Evolutionary conservation across 2,888 invertebrate genomes (phyloP).

Genomic region (Aplocera efformata): DNA sequence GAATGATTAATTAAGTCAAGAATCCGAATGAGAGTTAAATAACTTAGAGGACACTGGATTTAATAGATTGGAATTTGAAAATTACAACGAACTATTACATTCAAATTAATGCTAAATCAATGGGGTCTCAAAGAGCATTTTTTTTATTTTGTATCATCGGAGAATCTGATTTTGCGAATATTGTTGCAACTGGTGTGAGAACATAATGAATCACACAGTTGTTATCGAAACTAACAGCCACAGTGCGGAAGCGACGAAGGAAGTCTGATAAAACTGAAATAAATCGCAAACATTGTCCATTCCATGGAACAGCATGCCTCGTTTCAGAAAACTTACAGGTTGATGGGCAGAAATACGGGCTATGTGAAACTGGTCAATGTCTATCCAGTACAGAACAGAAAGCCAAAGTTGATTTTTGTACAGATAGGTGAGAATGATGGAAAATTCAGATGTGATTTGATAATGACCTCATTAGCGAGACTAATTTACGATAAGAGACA

Average conservation of each 20-base stretch:
- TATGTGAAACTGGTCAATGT: neutral
- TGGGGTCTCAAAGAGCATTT: neutral
- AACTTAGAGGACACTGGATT: too few species aligned
- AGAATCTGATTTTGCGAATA: constrained; percentile 5
- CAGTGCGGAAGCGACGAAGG: constrained; percentile 65
- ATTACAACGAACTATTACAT: too few species aligned
- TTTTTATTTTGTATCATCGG: constrained; percentile 11
- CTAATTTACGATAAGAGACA: constrained; percentile 1
- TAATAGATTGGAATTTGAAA: too few species aligned
- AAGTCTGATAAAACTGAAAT: constrained; percentile 64
- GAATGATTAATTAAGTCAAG: too few species aligned
- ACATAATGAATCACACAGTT: constrained; percentile 35
- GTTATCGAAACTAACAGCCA: constrained; percentile 57
- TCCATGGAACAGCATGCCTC: constrained; percentile 30
- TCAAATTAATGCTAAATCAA: too few species aligned
- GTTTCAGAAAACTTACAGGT: constrained; percentile 21
- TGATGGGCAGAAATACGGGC: neutral
- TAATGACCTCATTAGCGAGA: constrained; percentile 1
- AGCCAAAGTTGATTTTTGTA: neutral
- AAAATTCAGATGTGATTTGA: neutral
- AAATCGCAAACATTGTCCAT: constrained; percentile 58
- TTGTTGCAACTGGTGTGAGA: constrained; percentile 26
- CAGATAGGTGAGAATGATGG: neutral
- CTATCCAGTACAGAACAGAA: neutral
- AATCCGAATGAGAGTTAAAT: too few species aligned